Conservation (phyloP, 2,797 vertebrate species). For the Thaleichthys pacificus region DNA sequence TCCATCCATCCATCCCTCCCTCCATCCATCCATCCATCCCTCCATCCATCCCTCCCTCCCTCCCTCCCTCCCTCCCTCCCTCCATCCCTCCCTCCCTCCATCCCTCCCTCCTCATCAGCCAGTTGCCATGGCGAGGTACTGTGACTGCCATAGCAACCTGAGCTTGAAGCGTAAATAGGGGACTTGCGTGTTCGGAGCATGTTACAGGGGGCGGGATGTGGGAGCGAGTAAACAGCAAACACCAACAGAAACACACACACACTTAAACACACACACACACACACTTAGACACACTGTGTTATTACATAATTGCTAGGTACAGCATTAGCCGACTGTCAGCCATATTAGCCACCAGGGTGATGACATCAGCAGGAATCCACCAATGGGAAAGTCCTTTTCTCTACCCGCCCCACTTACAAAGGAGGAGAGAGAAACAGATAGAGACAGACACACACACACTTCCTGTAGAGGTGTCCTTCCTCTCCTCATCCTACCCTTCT, state of each 20-base stretch:
- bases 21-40: no score
- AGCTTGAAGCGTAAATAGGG: neutral
- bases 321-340: neutral
- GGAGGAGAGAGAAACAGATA: neutral
- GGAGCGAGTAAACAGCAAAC: neutral
- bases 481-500: constrained; percentile 20
- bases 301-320: neutral
- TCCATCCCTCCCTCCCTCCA: neutral
- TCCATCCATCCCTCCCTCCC: neutral
- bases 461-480: constrained; percentile 15
- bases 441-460: constrained; percentile 19
- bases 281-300: constrained; percentile 12
- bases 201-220: neutral
- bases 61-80: neutral
- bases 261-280: constrained; percentile 23
- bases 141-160: neutral
- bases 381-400: neutral
- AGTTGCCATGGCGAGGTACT: constrained; percentile 7
- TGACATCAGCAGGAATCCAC: neutral
- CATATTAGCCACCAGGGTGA: neutral
- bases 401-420: neutral
- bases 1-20: neutral
- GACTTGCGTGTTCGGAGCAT: neutral
- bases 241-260: constrained; percentile 10
- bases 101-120: neutral